Base-by-base conservation (phyloP, 1,140 invertebrate genomes). In the Thaumetopoea pityocampa region DNA sequence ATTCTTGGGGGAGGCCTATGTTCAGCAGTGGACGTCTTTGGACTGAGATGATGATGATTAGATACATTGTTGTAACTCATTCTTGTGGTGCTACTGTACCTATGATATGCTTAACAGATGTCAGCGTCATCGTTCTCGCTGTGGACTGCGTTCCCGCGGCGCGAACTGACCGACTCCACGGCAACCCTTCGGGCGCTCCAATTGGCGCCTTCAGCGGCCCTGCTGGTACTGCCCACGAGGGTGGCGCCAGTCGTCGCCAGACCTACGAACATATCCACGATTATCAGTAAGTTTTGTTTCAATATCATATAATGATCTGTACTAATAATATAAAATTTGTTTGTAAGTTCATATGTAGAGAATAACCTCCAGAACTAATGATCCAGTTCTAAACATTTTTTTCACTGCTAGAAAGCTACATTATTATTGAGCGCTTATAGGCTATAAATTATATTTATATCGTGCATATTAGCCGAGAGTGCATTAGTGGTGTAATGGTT, bases 61-160 rank as follows among this genome's bases (percentile, higher is more conserved):
- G 2, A 19, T 32, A 4, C 4, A 5, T 10, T 5, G 5, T 33
- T 7, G 10, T 16, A 18, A 12, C 0, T n/a, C n/a, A n/a, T n/a
- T n/a, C n/a, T n/a, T n/a, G n/a, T n/a, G n/a, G n/a, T n/a, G n/a
- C n/a, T n/a, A n/a, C n/a, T n/a, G n/a, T n/a, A n/a, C n/a, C n/a
- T n/a, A n/a, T n/a, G n/a, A n/a, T n/a, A n/a, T n/a, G n/a, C n/a
- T n/a, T n/a, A n/a, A n/a, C 52, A 78, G 73, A 7, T 81, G 16
- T 43, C 65, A 0, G 8, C 42, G 1, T 67, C 69, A 0, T 35
- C 47, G 18, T 70, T 92, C 62, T 87, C 88, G 1, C 82, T 96
- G 40, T 93, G 91, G 27, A 92, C 92, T 14, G 92, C 91, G 19
- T 96, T 94, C 76, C 95, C 95, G 1, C 87, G 92, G 15, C 87